Conservation (phyloP, 2,113 vertebrate genomes). For the Pica pica region DNA sequence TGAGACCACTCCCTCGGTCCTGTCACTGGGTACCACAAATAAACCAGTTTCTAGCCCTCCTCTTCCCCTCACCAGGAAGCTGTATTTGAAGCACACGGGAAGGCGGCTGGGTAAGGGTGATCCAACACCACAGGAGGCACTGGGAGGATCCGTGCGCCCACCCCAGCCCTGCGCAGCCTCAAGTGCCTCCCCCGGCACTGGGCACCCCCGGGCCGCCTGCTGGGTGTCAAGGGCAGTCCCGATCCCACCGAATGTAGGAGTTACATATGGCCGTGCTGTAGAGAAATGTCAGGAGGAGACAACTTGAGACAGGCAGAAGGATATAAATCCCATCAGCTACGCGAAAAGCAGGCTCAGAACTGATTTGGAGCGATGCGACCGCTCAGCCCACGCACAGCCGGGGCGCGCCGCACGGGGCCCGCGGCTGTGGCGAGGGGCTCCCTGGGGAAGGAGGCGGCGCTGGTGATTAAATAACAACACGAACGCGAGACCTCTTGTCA, state of each 20-base stretch:
- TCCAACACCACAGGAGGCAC: accelerated
- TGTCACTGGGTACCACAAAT: background rate
- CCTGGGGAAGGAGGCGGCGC: background rate
- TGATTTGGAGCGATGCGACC: accelerated
- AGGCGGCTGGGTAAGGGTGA: background rate
- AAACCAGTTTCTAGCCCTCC: background rate
- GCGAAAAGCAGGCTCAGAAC: background rate
- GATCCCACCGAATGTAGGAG: accelerated
- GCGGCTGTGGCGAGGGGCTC: background rate
- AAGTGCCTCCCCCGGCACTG: background rate
- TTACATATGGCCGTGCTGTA: background rate
- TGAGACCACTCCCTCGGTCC: background rate
- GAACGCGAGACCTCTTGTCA: background rate
- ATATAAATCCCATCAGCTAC: background rate
- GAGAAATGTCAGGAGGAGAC: background rate
- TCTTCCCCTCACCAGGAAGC: background rate
- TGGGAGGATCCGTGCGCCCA: background rate
- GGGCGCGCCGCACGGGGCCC: background rate
- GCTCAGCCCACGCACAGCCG: background rate
- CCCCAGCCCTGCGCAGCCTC: background rate
- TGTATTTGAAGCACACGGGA: background rate
- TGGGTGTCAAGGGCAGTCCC: background rate
- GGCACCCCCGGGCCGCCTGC: background rate
- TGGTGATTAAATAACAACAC: background rate
- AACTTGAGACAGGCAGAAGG: background rate